Evolutionary conservation across 2,888 invertebrate species (phyloP).

Genomic region (Megalurothrips usitatus): DNA sequence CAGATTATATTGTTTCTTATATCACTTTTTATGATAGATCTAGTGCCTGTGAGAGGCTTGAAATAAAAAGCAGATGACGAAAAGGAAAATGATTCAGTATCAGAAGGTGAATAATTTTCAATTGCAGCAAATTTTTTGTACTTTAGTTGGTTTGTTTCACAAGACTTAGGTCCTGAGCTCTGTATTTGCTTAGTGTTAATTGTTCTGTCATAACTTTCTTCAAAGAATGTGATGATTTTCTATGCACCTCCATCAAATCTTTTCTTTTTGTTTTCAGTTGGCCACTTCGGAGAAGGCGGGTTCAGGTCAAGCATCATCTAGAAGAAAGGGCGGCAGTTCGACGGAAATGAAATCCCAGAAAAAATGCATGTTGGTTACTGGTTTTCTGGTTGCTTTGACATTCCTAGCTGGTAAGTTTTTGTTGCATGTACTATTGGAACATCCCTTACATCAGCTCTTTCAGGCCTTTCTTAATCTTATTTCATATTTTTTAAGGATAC

Average conservation of each 20-base stretch:
- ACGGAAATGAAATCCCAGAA: conserved; percentile 29
- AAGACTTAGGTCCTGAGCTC: too few relatives aligned
- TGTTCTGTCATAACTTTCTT: too few relatives aligned
- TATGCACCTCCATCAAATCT: too few relatives aligned
- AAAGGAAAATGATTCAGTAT: conserved; percentile 8
- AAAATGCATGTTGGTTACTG: conserved; percentile 32
- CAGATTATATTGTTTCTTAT: neutral
- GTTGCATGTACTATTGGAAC: neutral
- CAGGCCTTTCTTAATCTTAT: neutral
- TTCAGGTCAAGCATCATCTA: neutral
- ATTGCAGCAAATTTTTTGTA: neutral
- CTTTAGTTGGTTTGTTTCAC: too few relatives aligned
- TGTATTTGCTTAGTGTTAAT: too few relatives aligned
- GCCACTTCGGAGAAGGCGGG: neutral
- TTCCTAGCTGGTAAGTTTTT: conserved; percentile 32
- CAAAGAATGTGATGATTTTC: too few relatives aligned
- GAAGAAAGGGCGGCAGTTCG: neutral
- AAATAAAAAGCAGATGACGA: neutral
- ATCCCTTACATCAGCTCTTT: too few relatives aligned
- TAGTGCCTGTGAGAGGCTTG: neutral
- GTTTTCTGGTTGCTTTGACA: conserved; percentile 23
- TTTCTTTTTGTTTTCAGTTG: neutral
- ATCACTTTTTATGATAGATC: neutral
- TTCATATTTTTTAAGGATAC: neutral
- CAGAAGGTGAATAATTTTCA: neutral